Conservation (phyloP, 1,140 invertebrate species). For the Bombus confusus region DNA sequence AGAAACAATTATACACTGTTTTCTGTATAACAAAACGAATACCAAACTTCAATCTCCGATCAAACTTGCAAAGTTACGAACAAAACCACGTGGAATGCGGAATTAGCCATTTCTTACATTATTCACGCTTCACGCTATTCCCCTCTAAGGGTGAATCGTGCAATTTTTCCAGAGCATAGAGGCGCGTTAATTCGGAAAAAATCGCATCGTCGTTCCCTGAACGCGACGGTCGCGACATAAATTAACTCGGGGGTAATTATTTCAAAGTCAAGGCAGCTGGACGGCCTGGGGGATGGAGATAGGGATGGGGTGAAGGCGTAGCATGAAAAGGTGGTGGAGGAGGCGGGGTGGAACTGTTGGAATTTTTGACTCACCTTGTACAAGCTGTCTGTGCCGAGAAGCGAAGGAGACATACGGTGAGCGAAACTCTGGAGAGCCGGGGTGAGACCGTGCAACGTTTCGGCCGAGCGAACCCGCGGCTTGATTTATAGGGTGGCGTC, state of each 20-base stretch:
- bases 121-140: background rate
- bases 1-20: background rate
- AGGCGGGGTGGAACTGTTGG: constrained; percentile 37
- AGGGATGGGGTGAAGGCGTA: background rate
- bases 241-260: constrained; percentile 63
- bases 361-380: constrained; percentile 73
- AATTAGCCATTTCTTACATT: background rate
- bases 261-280: constrained; percentile 53
- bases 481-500: constrained; percentile 81
- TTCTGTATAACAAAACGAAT: background rate
- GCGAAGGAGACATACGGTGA: constrained; percentile 74
- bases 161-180: constrained; percentile 23
- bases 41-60: background rate
- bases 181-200: constrained; percentile 53
- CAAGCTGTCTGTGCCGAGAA: constrained; percentile 66
- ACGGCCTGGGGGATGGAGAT: constrained; percentile 9
- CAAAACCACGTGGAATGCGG: background rate
- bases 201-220: constrained; percentile 28
- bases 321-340: background rate
- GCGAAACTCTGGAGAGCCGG: constrained; percentile 68
- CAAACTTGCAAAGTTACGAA: background rate
- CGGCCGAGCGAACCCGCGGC: constrained; percentile 67
- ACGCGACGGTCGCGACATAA: constrained; percentile 55
- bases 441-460: constrained; percentile 69
- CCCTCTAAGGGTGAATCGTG: background rate